A percentile compares a stretch with the other conserved stretches of the same genome.
Evolutionary conservation across 2,113 vertebrate species (phyloP).

Genomic region (Semnornis frantzii): DNA sequence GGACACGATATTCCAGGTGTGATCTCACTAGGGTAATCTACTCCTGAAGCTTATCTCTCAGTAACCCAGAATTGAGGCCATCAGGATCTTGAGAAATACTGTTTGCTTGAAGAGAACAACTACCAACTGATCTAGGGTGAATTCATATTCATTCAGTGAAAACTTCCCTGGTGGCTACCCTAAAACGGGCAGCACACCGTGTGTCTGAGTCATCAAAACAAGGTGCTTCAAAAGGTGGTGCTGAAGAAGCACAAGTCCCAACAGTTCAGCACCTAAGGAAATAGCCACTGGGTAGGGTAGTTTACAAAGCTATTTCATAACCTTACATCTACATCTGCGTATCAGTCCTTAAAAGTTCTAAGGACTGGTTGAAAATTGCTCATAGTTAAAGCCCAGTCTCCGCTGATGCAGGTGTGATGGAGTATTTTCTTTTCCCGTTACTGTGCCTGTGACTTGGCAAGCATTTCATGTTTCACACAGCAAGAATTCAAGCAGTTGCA

Average conservation of each 20-base stretch:
- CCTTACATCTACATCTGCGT: neutral
- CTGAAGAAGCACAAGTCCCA: neutral
- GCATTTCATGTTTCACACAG: neutral
- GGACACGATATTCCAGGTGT: no score
- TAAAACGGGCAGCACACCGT: neutral
- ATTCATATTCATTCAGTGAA: neutral
- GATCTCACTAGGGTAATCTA: neutral
- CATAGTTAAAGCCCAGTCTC: neutral
- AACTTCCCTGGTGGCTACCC: neutral
- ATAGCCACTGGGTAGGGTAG: neutral
- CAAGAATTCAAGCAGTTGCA: neutral
- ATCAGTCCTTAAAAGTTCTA: neutral
- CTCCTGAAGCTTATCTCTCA: neutral
- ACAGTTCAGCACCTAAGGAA: neutral
- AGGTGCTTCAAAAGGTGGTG: neutral
- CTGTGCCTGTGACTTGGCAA: neutral
- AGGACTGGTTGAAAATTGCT: neutral
- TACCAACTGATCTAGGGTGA: neutral
- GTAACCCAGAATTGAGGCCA: neutral
- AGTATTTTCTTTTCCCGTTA: neutral
- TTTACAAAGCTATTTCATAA: neutral
- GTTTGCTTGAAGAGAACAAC: accelerated
- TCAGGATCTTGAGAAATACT: neutral
- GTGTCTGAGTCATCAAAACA: neutral
- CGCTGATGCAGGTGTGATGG: neutral